Evolutionary conservation across 2,797 vertebrate genomes (phyloP).

Genomic region (Eidolon dupreanum): DNA sequence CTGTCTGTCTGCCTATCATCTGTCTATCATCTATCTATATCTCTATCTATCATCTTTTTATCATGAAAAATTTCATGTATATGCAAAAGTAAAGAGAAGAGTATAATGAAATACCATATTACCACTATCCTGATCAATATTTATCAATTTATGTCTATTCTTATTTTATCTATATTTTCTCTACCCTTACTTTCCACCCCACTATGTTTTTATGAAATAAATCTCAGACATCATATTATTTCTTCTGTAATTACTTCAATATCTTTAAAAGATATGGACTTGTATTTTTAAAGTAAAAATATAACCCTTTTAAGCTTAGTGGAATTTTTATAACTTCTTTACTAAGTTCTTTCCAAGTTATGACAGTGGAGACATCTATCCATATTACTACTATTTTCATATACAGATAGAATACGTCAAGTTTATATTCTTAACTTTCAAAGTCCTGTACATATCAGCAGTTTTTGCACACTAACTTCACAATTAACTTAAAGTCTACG

Average conservation of each 20-base stretch:
- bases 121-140: neutral
- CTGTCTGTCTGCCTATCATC: neutral
- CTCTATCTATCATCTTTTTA: neutral
- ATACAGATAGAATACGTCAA: neutral
- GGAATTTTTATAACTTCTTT: neutral
- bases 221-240: neutral
- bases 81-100: neutral
- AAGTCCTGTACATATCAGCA: neutral
- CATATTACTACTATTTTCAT: neutral
- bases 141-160: neutral
- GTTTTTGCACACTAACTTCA: neutral
- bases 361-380: neutral
- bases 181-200: neutral
- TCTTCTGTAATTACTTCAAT: neutral
- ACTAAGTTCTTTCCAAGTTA: neutral
- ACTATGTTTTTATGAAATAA: neutral
- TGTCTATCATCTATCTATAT: too few relatives aligned
- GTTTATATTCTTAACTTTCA: neutral
- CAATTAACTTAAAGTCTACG: neutral
- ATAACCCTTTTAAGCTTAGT: neutral
- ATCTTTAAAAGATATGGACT: neutral
- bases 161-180: neutral
- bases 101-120: neutral
- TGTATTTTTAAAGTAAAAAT: neutral
- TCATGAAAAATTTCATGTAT: neutral